A percentile compares a stretch with the other conserved stretches of the same genome.
phyloP scores from a whole-genome alignment of 2,797 vertebrate species.

The Pelochelys cantorii region DNA sequence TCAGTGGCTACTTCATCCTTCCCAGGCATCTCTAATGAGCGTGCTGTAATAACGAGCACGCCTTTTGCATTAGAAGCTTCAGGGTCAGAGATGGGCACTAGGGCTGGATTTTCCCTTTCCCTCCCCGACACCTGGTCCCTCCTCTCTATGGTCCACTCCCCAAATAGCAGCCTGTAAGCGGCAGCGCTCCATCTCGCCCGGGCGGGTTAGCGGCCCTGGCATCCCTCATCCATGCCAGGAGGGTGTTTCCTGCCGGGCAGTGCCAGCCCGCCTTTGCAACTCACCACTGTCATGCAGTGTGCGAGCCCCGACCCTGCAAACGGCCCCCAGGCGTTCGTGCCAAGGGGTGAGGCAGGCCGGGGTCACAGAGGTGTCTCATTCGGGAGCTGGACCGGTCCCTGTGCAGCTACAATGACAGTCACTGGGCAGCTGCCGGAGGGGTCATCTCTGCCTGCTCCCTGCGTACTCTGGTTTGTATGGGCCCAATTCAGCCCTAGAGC shows the following conservation, averaged over 20 bases:
- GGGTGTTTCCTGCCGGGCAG: background rate
- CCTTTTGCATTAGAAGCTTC: accelerated
- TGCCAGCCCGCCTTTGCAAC: background rate
- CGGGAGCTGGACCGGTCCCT: background rate
- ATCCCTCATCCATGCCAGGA: accelerated
- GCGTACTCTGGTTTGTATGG: accelerated
- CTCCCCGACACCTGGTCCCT: accelerated
- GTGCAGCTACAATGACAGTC: background rate
- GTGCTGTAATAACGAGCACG: accelerated
- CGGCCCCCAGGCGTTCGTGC: background rate
- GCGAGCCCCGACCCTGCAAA: background rate
- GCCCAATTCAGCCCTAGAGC: background rate
- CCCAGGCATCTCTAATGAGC: background rate
- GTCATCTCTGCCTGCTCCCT: background rate
- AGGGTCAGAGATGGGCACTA: slow-evolving; percentile 20
- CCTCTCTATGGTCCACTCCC: background rate
- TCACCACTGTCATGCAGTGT: background rate
- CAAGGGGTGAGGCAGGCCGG: background rate
- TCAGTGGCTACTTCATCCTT: background rate
- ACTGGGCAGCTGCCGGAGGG: background rate
- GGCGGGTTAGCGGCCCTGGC: background rate
- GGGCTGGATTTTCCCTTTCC: background rate
- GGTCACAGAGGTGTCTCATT: background rate
- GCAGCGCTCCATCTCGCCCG: background rate
- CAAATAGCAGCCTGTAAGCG: background rate